Base-by-base conservation (phyloP, 2,888 invertebrate species). In the Troglohyphantes excavatus region DNA sequence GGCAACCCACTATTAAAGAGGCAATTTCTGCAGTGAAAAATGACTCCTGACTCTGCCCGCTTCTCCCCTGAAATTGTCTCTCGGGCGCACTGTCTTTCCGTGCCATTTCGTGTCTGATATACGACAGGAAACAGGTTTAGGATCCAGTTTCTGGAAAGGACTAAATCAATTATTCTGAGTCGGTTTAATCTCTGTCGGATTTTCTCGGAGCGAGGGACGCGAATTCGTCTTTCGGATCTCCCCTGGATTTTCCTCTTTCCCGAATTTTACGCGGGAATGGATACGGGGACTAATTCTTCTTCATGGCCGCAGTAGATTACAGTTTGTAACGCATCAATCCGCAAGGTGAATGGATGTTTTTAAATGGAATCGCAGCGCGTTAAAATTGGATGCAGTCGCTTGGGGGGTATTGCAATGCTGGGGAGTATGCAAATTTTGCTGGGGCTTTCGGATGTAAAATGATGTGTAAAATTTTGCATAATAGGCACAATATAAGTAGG, bases 161-260 rank as follows among this genome's bases (percentile, higher is more conserved):
- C 84, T 75, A 84, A 84, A 84, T 84, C 84, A 84, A 84, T 84
- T 84, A 84, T 75, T 84, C 84, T 75, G 75, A 75, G 75, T 75
- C 75, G 75, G 75, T 84, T 84, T 84, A 75, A 84, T 75, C 84
- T 84, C 82, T 82, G 70, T 72, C 70, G 70, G 82, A 82, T 72
- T 70, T 82, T 72, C 70, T 61, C 53, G 39, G 78, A 33, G 27
- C 21, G 46, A n/a, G 13, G 29, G 78, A 78, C 63, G 63, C 23
- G 63, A 78, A 65, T 78, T 78, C 63, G 78, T 59, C 29, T 33
- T 75, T 29, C 61, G 29, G 19, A 59, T 33, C 33, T 78, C 78
- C 26, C 59, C 27, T 61, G 75, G 75, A 61, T 29, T 75, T 59
- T 63, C 63, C 78, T 39, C 78, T 43, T 76, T 61, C 23, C 13